A percentile compares a stretch with the other conserved stretches of the same genome.
Evolutionary conservation across 2,113 vertebrate genomes (phyloP).

Genomic region (Mixornis gularis): DNA sequence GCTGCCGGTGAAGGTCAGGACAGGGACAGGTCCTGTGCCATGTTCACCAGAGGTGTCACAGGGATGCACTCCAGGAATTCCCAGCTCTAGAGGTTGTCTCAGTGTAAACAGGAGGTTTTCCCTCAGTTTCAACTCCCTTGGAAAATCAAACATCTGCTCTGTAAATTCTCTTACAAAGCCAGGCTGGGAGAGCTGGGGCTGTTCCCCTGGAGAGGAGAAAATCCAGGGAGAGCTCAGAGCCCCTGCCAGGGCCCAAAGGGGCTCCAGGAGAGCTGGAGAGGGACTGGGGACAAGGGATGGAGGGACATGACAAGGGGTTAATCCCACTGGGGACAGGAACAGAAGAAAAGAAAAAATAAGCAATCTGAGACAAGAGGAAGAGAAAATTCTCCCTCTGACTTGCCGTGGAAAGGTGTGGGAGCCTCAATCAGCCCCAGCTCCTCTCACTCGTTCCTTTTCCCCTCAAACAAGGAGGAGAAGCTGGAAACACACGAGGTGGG

Average conservation of each 20-base stretch:
- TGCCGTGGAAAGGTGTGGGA: rapidly evolving
- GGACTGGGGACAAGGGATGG: neutral
- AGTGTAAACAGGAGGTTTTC: neutral
- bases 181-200: neutral
- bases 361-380: neutral
- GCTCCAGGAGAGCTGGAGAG: neutral
- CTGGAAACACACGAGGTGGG: neutral
- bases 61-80: neutral
- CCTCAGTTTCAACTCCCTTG: neutral
- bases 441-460: neutral
- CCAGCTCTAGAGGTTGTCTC: neutral
- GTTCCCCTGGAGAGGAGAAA: neutral
- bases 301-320: neutral
- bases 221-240: neutral
- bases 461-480: neutral
- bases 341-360: neutral
- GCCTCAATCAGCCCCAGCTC: neutral
- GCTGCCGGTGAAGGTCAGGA: neutral
- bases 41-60: neutral
- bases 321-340: neutral
- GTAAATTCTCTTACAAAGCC: neutral
- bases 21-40: neutral
- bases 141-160: neutral
- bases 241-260: rapidly evolving
- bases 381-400: neutral